A percentile compares a stretch with the other conserved stretches of the same genome.
phyloP scores from a whole-genome alignment of 2,888 invertebrate genomes.

The Halictus quadricinctus region DNA sequence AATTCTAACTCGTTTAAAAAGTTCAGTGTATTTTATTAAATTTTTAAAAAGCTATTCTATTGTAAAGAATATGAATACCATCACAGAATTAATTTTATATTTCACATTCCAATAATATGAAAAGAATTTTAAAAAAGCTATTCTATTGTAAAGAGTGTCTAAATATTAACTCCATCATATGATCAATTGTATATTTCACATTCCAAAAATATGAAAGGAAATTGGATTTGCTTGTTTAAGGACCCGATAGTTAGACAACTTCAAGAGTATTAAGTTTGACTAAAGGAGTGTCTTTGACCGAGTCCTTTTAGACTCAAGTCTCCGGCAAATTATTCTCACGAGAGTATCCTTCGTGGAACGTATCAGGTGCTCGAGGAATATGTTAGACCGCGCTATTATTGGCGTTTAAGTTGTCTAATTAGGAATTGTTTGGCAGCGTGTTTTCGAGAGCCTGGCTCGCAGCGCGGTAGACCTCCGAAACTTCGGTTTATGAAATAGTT shows the following conservation, averaged over 20 bases:
- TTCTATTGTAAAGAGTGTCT: background rate
- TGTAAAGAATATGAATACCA: too few relatives aligned
- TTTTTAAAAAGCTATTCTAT: background rate
- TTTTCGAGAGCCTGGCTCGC: background rate
- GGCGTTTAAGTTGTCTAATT: constrained; percentile 20
- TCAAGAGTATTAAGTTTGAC: background rate
- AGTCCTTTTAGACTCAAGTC: background rate
- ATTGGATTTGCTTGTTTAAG: background rate
- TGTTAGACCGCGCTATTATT: constrained; percentile 4
- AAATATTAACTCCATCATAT: background rate
- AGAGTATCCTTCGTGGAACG: background rate
- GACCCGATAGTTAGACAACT: background rate
- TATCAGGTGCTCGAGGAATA: constrained; percentile 1
- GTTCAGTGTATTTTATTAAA: background rate
- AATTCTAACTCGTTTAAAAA: background rate
- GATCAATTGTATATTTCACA: background rate
- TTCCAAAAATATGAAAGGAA: background rate
- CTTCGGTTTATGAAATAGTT: constrained; percentile 19
- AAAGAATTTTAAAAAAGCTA: background rate
- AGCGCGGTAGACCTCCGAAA: background rate
- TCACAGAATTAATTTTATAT: too few relatives aligned
- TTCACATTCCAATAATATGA: background rate
- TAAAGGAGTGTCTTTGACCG: background rate
- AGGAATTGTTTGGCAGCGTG: constrained; percentile 14
- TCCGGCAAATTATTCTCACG: background rate